phyloP scores from a whole-genome alignment of 2,888 invertebrate species.

The Sussaba pulchella region DNA sequence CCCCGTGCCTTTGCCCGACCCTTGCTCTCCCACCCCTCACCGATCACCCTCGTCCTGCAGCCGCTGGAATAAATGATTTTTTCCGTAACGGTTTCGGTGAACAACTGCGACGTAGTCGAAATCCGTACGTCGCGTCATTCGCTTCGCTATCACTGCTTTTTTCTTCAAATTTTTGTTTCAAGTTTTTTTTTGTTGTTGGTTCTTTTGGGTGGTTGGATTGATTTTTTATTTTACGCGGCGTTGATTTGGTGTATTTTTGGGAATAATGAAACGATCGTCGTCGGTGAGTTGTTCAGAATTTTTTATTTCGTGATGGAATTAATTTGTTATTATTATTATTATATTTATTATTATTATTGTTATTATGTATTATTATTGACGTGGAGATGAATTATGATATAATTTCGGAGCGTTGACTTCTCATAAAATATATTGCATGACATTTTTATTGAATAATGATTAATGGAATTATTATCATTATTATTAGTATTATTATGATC shows the following conservation, averaged over 20 bases:
- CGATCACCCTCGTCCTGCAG: slow-evolving; percentile 30
- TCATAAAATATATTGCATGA: too few relatives aligned
- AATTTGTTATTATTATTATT: neutral
- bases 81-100: slow-evolving; percentile 61
- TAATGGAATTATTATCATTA: too few relatives aligned
- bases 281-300: slow-evolving; percentile 74
- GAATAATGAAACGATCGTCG: slow-evolving; percentile 79
- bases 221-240: neutral
- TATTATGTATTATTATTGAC: neutral
- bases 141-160: slow-evolving; percentile 8
- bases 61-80: slow-evolving; percentile 33
- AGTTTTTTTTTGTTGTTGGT: too few relatives aligned
- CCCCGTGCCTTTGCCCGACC: slow-evolving; percentile 51
- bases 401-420: too few relatives aligned
- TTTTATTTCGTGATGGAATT: too few relatives aligned
- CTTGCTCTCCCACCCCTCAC: slow-evolving; percentile 63
- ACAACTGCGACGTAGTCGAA: slow-evolving; percentile 33
- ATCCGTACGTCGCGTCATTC: slow-evolving; percentile 41
- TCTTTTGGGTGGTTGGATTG: too few relatives aligned
- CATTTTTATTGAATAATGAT: too few relatives aligned
- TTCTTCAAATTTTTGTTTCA: too few relatives aligned
- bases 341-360: neutral
- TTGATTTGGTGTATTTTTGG: slow-evolving; percentile 1
- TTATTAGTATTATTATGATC: too few relatives aligned
- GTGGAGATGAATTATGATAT: too few relatives aligned